These are phyloP conservation scores for Tenodera sinensis DNA, from an alignment of 2,888 invertebrate genomes.

Conservation along the genomic window DNA sequence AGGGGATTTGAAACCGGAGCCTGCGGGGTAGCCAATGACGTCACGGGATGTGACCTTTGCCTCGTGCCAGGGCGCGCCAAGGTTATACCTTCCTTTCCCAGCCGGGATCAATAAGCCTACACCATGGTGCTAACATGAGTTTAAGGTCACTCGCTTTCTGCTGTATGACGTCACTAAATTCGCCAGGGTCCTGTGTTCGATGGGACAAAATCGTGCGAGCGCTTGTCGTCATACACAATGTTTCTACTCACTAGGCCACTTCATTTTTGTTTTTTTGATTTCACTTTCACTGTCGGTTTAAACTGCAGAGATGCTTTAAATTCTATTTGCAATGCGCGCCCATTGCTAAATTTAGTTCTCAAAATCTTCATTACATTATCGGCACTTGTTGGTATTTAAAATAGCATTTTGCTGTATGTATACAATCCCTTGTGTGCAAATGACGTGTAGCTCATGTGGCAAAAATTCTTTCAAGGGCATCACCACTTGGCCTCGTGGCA, in stretches of 20 bases:
- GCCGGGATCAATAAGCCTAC: conserved; percentile 20
- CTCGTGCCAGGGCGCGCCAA: background rate
- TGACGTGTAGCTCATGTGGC: background rate
- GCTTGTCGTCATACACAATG: too few relatives aligned
- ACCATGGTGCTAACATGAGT: background rate
- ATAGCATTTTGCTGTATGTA: too few relatives aligned
- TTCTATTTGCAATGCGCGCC: too few relatives aligned
- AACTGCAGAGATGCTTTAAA: too few relatives aligned
- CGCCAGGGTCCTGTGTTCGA: background rate
- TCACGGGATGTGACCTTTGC: conserved; percentile 22
- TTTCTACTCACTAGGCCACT: too few relatives aligned
- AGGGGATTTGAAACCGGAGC: background rate
- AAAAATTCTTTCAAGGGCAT: background rate
- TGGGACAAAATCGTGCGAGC: background rate
- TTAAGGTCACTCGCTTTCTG: background rate
- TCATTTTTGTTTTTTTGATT: too few relatives aligned
- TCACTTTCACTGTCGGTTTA: too few relatives aligned
- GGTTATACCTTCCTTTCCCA: conserved; percentile 4
- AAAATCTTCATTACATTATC: too few relatives aligned
- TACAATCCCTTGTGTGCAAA: too few relatives aligned
- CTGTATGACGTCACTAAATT: background rate
- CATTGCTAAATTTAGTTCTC: too few relatives aligned
- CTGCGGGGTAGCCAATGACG: conserved; percentile 2
- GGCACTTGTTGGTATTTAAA: too few relatives aligned
- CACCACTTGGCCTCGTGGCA: background rate